These are phyloP conservation scores for Rallus crepitans DNA, from an alignment of 2,797 vertebrate species.

Conservation along the genomic window DNA sequence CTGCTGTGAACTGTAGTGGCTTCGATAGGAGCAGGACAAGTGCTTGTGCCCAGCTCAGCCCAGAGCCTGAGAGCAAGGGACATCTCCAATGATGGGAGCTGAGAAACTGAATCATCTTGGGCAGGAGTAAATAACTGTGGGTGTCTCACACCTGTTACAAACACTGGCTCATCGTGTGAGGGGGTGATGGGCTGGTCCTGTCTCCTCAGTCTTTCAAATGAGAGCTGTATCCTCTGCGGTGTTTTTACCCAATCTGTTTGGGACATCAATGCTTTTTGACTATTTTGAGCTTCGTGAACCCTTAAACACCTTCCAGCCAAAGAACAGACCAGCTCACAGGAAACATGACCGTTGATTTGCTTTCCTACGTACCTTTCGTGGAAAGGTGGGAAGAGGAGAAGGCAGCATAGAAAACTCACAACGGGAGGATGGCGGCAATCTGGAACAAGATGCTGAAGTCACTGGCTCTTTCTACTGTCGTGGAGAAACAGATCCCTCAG, in stretches of 20 bases:
- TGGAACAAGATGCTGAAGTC: neutral
- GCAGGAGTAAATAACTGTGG: neutral
- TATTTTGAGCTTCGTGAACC: neutral
- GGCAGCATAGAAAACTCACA: neutral
- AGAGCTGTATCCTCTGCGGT: neutral
- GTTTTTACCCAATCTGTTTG: neutral
- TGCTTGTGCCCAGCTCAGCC: rapidly evolving
- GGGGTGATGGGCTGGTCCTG: neutral
- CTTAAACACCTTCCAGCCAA: neutral
- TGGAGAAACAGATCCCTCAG: neutral
- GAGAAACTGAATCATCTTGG: neutral
- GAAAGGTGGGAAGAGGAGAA: neutral
- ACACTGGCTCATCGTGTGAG: rapidly evolving
- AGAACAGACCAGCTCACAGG: neutral
- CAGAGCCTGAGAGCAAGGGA: neutral
- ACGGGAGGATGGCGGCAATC: neutral
- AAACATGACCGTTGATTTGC: neutral
- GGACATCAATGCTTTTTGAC: neutral
- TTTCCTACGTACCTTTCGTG: neutral
- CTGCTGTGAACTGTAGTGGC: neutral
- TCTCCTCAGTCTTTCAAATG: neutral
- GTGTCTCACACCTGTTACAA: too few species aligned
- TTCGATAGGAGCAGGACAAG: neutral
- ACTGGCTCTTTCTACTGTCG: rapidly evolving
- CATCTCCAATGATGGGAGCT: neutral